phyloP scores from a whole-genome alignment of 2,797 vertebrate genomes.

The Alectoris magna region DNA sequence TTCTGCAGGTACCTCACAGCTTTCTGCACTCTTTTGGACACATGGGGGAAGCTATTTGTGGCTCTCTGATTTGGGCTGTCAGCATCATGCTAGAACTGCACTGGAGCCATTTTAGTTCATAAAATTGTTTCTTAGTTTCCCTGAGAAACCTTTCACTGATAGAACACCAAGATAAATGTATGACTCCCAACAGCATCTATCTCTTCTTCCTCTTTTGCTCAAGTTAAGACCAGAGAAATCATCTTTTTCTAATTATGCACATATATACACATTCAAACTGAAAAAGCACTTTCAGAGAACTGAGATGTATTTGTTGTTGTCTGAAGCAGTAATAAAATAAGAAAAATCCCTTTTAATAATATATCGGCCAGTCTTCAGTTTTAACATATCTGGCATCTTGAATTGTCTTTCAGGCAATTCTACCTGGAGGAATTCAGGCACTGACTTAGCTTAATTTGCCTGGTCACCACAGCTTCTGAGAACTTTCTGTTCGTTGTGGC shows the following conservation, averaged over 20 bases:
- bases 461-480: not conserved
- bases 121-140: not conserved
- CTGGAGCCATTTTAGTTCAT: not conserved
- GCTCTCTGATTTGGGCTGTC: rapidly evolving
- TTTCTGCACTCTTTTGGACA: not conserved
- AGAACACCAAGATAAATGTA: not conserved
- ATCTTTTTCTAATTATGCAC: not conserved
- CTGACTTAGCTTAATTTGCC: rapidly evolving
- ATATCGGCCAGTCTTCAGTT: not conserved
- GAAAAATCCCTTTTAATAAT: not conserved
- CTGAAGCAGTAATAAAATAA: not conserved
- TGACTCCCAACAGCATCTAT: not conserved
- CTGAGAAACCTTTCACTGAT: not conserved
- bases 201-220: not conserved
- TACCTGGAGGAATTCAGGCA: not conserved
- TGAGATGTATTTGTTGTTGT: not conserved
- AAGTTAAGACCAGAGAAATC: not conserved
- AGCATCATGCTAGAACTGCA: not conserved
- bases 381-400: not conserved
- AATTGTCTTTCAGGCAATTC: not conserved
- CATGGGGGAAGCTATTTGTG: not conserved
- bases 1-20: not conserved
- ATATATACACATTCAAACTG: not conserved
- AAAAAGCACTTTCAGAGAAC: not conserved
- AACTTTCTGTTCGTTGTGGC: not conserved